phyloP scores from a whole-genome alignment of 2,797 vertebrate genomes.

The Thamnophis elegans region DNA sequence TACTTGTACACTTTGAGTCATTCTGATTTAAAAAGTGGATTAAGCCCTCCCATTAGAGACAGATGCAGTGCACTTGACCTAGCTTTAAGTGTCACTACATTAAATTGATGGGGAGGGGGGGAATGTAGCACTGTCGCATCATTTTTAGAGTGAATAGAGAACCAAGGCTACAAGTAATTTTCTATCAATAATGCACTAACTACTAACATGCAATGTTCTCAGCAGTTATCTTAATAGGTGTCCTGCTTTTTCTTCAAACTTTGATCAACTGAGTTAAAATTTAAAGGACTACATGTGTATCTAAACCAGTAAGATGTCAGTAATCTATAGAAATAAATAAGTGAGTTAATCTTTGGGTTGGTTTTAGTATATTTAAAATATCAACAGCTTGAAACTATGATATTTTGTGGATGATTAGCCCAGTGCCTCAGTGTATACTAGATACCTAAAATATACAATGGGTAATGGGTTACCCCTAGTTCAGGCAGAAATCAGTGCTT shows the following conservation, averaged over 20 bases:
- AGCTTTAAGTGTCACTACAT: constrained; percentile 25
- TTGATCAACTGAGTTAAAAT: background rate
- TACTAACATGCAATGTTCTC: background rate
- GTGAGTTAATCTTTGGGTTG: background rate
- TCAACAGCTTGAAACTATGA: background rate
- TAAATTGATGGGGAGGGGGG: constrained; percentile 55
- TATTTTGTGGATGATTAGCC: background rate
- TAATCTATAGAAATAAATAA: background rate
- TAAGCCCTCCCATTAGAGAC: constrained; percentile 58
- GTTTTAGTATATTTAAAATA: background rate
- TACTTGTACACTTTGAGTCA: constrained; percentile 47
- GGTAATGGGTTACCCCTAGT: background rate
- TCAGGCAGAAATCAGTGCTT: background rate
- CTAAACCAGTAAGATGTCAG: background rate
- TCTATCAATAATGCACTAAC: background rate
- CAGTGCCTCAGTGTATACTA: no score
- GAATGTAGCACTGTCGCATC: constrained; percentile 27
- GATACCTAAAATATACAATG: background rate
- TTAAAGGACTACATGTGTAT: background rate
- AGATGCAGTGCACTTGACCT: constrained; percentile 63
- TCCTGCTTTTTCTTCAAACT: accelerated
- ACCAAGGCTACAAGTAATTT: background rate
- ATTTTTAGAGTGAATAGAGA: constrained; percentile 25
- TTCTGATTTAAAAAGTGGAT: constrained; percentile 66
- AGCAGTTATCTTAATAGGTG: background rate